Base-by-base conservation (phyloP, 2,888 invertebrate species). In the Patella ulyssiponensis region DNA sequence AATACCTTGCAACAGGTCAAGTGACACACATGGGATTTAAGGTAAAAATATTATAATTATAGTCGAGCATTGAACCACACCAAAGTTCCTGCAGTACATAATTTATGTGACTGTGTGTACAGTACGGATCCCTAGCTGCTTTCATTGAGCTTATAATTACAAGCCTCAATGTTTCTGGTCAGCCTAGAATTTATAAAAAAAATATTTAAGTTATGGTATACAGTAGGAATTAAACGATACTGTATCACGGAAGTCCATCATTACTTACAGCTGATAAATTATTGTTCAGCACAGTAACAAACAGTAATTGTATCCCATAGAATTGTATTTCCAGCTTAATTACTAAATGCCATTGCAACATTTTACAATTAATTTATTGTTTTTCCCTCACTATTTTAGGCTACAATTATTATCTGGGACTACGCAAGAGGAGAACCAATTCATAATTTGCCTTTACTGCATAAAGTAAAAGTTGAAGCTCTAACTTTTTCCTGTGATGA, bases 1-100 rank as follows among this genome's bases (percentile, higher is more conserved):
- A 94, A 33, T 96, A 94, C 87, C 93, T 98, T 64, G 98, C 96
- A 7, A 97, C 97, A 0, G 98, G 98, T 0, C 97, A 98, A 92
- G 94, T 95, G 64, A 97, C 96, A 89, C 96, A 97, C 88, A 96
- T 96, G 91, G 98, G 98, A 5, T 97, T 97, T 91, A 96, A 96
- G 91, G 95, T 95, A 88, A 80, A 64, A 70, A 14, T 33, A 12
- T 74, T 44, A 4, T 44, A 69, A 27, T 76, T 75, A 70, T 70
- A n/a, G 23, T 52, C 71, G 17, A 70, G 23, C 52, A 23, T 52
- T 58, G 2, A 72, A 51, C 27, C n/a, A 23, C 33, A 3, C n/a
- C n/a, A 52, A 23, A 23, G 71, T 27, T 27, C 1, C 27, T 27
- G 17, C 12, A 71, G 7, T 71, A 44, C 44, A 44, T 44, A 44